Evolutionary conservation across 2,113 vertebrate genomes (phyloP), one percentile per base, ranked within the genome.

Genomic region (Antigone vipio): DNA sequence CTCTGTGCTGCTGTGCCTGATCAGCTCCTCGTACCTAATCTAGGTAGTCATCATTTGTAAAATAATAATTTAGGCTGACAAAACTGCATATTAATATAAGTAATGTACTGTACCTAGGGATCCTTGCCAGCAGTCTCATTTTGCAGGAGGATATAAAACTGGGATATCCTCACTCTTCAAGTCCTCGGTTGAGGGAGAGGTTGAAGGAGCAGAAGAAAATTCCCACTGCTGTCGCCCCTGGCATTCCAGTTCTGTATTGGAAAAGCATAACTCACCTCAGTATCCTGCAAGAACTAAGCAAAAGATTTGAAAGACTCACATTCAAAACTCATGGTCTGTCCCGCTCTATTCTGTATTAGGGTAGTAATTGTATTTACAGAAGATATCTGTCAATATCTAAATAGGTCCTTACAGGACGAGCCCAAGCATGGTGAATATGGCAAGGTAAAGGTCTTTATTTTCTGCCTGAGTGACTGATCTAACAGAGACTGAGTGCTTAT

Each of bases 11-110:
- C 84, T 87, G 26, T 63, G 67, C 56, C 73, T 78, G 53, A 77
- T 74, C 50, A 91, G 64, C 63, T 86, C 59, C 34, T 90, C 23
- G 35, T 56, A 53, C 40, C 23, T 89, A 52, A 82, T 60, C 76
- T 63, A 64, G 58, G 49, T 10, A 92, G 68, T 80, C 62, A 85
- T 89, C 27, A 80, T 77, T 45, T 75, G 52, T 62, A 92, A 97
- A 97, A 97, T 59, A 96, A 32, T 89, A 72, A 91, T 92, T 89
- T 79, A 82, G 38, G 32, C 58, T 87, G 84, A 91, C 80, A 94
- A 95, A 85, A 82, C 58, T 91, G 80, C 35, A 47, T 64, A 76
- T 53, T 85, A 89, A 82, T 72, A 3, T 50, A 89, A 89, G 83
- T 63, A 93, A 86, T 58, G 64, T 68, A 87, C 77, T 68, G 49